phyloP scores from a whole-genome alignment of 2,113 vertebrate species.

The Thermophis baileyi region DNA sequence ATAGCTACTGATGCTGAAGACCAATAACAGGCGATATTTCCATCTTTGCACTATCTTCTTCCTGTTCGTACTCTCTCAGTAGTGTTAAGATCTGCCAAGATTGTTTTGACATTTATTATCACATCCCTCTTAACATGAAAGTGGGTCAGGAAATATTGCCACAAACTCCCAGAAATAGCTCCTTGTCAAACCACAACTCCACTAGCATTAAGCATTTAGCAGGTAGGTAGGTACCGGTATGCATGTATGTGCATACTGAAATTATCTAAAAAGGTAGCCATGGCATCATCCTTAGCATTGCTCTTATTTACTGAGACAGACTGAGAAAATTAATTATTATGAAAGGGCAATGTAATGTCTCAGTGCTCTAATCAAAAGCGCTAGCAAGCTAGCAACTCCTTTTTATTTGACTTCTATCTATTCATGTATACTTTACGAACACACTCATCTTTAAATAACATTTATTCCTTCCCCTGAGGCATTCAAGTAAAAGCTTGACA shows the following conservation, averaged over 20 bases:
- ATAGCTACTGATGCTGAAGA: not conserved
- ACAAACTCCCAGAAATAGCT: not conserved
- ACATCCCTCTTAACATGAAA: not conserved
- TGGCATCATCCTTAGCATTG: not conserved
- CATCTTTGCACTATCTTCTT: not conserved
- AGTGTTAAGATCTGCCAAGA: not conserved
- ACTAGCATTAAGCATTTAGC: not conserved
- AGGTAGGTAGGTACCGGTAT: not conserved
- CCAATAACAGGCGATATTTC: not conserved
- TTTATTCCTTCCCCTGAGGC: not conserved
- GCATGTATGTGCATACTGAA: not conserved
- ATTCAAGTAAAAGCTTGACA: slow-evolving; percentile 24
- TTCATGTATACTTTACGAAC: not conserved
- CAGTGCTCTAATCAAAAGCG: not conserved
- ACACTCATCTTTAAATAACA: not conserved
- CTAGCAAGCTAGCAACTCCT: not conserved
- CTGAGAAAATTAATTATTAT: slow-evolving; percentile 19
- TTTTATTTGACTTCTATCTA: slow-evolving; percentile 10
- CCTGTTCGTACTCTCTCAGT: not conserved
- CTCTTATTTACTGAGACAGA: not conserved
- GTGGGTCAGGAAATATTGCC: not conserved
- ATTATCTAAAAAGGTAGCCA: not conserved
- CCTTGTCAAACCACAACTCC: not conserved
- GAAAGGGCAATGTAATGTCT: not conserved
- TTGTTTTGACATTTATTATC: not conserved